A percentile compares a stretch with the other conserved stretches of the same genome.
Conservation (phyloP, 1,140 invertebrate species). For the Hestina assimilis region DNA sequence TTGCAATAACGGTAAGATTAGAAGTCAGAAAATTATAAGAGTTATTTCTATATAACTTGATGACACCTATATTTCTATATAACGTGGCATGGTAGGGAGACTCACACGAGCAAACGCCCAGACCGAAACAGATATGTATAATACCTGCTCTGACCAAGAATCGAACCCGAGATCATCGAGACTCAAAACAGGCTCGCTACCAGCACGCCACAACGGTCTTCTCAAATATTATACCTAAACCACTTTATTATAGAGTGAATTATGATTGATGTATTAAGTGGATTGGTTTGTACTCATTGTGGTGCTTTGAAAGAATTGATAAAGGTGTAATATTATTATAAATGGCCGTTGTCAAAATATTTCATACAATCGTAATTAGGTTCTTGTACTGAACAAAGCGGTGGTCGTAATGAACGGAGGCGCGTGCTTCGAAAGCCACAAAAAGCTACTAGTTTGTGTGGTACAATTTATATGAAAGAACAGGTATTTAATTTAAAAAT, state of each 20-base stretch:
- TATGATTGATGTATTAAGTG: conserved; percentile 21
- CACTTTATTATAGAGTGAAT: conserved; percentile 4
- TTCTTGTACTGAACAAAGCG: conserved; percentile 70
- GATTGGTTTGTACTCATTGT: conserved; percentile 14
- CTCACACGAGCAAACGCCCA: too few species aligned
- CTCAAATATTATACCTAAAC: not conserved
- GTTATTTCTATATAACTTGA: too few species aligned
- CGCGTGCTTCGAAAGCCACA: conserved; percentile 63
- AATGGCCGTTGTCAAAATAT: conserved; percentile 75
- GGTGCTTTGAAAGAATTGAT: conserved; percentile 31
- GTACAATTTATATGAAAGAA: conserved; percentile 33
- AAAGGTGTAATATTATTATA: conserved; percentile 61
- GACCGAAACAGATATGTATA: too few species aligned
- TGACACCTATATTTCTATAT: too few species aligned
- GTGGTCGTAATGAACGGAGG: conserved; percentile 50
- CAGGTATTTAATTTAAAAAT: not conserved
- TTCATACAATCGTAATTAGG: conserved; percentile 72
- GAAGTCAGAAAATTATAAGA: not conserved
- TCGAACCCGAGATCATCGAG: too few species aligned
- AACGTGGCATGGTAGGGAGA: too few species aligned
- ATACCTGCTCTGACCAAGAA: too few species aligned
- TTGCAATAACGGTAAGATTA: not conserved
- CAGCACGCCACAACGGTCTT: not conserved
- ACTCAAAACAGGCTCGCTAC: too few species aligned
- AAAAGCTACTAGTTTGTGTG: conserved; percentile 61